Evolutionary conservation across 1,140 invertebrate species (phyloP), one percentile per base, ranked within the genome.

Genomic region (Drosophila micromelanica): DNA sequence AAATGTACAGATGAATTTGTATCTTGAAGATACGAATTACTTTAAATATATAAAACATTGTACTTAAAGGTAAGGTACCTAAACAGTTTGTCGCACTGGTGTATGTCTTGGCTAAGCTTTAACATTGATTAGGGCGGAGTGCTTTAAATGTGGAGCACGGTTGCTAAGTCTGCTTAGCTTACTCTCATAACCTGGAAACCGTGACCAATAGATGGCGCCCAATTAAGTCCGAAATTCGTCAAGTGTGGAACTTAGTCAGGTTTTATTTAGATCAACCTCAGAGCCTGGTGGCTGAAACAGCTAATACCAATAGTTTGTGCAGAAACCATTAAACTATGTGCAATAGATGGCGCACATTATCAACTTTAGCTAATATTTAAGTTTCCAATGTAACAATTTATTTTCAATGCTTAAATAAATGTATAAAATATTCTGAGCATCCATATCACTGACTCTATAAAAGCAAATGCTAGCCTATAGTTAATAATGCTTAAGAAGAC

Each of bases 371-470:
- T 2, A 0, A 30, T 30, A 6, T 38, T 9, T 11, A 0, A 3
- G n/a, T 49, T 12, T 15, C 37, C 40, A 3, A 27, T 13, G 2
- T 17, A n/a, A 15, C 11, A 52, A 15, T 60, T 60, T 68, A 52
- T 51, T 68, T 43, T 15, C 3, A 3, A 7, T 55, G 9, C 42
- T 45, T 15, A 15, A 15, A 20, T 30, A 43, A 35, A 5, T 12
- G 40, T 65, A 55, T 3, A 11, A 37, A 65, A 27, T 45, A 57
- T 5, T 38, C 42, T 40, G 43, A 65, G 20, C 63, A 48, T n/a
- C 48, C n/a, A 37, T 48, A 65, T 65, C 52, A 65, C 63, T 65
- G 62, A 32, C 62, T 56, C 42, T 12, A 30, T 30, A 30, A 27
- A 38, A 43, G 4, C n/a, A 62, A 30, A 40, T 40, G 42, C 12